These are phyloP conservation scores for Myioborus melanocephalus DNA, from an alignment of 2,797 vertebrate genomes.

Conservation along the genomic window DNA sequence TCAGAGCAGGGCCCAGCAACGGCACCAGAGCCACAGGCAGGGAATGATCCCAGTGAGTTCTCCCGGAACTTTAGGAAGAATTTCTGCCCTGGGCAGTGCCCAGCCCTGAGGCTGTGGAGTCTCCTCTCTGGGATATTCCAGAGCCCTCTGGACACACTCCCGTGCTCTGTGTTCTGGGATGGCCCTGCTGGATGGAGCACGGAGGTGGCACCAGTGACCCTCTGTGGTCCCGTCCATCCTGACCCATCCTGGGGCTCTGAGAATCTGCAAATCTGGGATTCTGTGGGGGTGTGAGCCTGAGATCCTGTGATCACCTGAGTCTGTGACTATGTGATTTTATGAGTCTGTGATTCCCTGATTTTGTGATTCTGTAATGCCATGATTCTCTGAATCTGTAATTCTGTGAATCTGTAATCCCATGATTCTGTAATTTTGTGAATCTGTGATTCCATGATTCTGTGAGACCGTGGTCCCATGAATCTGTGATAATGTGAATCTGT, in stretches of 20 bases:
- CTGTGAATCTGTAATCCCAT: too few relatives aligned
- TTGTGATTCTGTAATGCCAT: fast-evolving
- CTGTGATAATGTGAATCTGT: too few relatives aligned
- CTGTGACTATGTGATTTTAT: not conserved
- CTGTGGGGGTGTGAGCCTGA: not conserved
- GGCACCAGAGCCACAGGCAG: not conserved
- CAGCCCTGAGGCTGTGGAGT: not conserved
- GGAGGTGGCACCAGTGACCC: not conserved
- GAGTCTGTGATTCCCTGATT: not conserved
- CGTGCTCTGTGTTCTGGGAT: not conserved
- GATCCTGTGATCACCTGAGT: fast-evolving
- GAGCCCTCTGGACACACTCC: fast-evolving
- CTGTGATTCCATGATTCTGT: too few relatives aligned
- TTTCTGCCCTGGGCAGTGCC: not conserved
- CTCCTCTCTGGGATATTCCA: not conserved
- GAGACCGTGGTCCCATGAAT: too few relatives aligned
- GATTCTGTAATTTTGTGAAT: not conserved
- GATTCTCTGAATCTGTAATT: not conserved
- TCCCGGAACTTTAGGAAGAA: not conserved
- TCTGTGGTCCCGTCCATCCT: not conserved
- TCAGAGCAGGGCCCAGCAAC: not conserved
- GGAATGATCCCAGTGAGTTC: not conserved
- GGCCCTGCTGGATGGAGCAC: not conserved
- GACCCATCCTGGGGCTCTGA: not conserved
- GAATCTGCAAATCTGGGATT: too few relatives aligned